phyloP scores from a whole-genome alignment of 2,113 vertebrate species.

The Ellobius talpinus region DNA sequence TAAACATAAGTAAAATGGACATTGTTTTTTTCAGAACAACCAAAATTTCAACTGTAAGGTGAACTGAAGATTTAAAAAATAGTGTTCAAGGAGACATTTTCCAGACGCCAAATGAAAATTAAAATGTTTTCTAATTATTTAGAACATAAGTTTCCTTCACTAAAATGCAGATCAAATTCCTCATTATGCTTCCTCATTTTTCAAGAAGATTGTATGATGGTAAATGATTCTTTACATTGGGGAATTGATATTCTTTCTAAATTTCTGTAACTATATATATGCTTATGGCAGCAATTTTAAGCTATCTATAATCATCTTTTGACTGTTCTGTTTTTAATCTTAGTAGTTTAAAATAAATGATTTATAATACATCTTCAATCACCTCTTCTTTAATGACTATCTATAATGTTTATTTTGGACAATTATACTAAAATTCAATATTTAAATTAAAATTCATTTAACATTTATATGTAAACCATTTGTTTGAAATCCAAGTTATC shows the following conservation, averaged over 20 bases:
- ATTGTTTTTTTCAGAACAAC: conserved; percentile 20
- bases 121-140: not conserved
- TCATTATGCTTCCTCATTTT: not conserved
- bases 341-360: not conserved
- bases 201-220: not conserved
- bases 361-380: not conserved
- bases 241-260: not conserved
- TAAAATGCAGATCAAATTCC: not conserved
- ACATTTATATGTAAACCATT: not conserved
- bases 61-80: not conserved
- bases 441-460: conserved; percentile 33
- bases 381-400: not conserved
- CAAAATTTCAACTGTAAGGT: not conserved
- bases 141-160: not conserved
- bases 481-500: not conserved
- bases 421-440: not conserved
- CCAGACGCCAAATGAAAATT: not conserved
- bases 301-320: not conserved
- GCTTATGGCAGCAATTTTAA: not conserved
- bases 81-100: not conserved
- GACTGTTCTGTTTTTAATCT: not conserved
- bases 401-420: not conserved
- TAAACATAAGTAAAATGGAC: not conserved
- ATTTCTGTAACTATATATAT: not conserved
- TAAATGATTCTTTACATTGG: not conserved